A percentile compares a stretch with the other conserved stretches of the same genome.
phyloP scores from a whole-genome alignment of 2,797 vertebrate genomes.

The Phrynocephalus forsythii region DNA sequence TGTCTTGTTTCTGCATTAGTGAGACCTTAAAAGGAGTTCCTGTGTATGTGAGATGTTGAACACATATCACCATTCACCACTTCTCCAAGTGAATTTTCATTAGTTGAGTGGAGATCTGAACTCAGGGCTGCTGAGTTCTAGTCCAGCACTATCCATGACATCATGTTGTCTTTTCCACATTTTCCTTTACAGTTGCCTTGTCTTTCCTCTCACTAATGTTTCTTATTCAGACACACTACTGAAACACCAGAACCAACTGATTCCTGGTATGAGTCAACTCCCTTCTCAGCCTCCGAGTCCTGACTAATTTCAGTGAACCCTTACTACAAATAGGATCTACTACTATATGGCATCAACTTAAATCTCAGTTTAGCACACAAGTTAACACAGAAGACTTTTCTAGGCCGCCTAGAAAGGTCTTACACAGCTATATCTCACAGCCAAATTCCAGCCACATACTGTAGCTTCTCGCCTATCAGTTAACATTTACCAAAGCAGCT shows the following conservation, averaged over 20 bases:
- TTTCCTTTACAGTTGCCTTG: neutral
- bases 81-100: too few species aligned
- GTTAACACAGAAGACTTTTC: neutral
- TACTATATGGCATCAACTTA: neutral
- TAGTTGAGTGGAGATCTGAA: too few species aligned
- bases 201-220: neutral
- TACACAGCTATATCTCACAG: neutral
- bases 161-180: neutral
- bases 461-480: neutral
- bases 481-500: neutral
- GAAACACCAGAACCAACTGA: neutral
- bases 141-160: too few species aligned
- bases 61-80: too few species aligned
- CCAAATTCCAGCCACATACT: neutral
- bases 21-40: too few species aligned
- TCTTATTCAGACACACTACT: neutral
- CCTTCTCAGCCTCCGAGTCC: neutral
- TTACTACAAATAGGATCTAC: neutral
- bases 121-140: too few species aligned
- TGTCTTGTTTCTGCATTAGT: too few species aligned
- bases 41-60: too few species aligned
- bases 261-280: neutral
- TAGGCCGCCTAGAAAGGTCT: neutral
- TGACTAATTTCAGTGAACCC: neutral
- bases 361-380: neutral